Base-by-base conservation (phyloP, 1,140 invertebrate genomes). In the Nephila pilipes region DNA sequence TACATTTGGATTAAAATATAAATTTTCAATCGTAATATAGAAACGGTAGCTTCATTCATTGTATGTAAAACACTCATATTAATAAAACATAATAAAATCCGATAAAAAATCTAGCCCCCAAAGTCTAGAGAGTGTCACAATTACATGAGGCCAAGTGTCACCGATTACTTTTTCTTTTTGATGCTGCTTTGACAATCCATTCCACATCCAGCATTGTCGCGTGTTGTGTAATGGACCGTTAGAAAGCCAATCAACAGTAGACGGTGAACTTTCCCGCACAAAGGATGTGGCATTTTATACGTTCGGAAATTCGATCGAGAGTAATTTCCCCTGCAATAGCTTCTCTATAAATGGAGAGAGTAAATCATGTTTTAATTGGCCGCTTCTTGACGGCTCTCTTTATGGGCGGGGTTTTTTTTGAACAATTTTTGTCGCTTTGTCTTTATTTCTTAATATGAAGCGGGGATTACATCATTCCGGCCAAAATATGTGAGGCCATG, bases 311-410 rank as follows among this genome's bases (percentile, higher is more conserved):
- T 63, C 22, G 65, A 25, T 87, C 32, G 8, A 38, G 60, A 87
- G 58, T 38, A 36, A 87, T 87, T 87, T 87, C 60, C 85, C 22
- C 5, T 6, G 32, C 32, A 54, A 87, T 36, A 16, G 22, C 29
- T 46, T 87, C 60, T 38, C 18, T 87, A 22, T 36, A 65, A 87
- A 87, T 87, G 36, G 36, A 58, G 65, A 22, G 6, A 25, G 85
- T 87, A 65, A 87, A 87, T 87, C 85, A 87, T 87, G 85, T 25
- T 65, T 87, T 87, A 38, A 87, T 87, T 87, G 85, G 32, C 83
- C 83, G n/a, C 10, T 58, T 58, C 46, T 55, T 85, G 83, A 87
- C 18, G 32, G 6, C 22, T 46, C 57, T 12, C 16, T 46, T 46
- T 36, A 63, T 57, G 25, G 4, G 25, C 32, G 20, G 18, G 12